phyloP scores from a whole-genome alignment of 2,888 invertebrate genomes.

The Nezara viridula region DNA sequence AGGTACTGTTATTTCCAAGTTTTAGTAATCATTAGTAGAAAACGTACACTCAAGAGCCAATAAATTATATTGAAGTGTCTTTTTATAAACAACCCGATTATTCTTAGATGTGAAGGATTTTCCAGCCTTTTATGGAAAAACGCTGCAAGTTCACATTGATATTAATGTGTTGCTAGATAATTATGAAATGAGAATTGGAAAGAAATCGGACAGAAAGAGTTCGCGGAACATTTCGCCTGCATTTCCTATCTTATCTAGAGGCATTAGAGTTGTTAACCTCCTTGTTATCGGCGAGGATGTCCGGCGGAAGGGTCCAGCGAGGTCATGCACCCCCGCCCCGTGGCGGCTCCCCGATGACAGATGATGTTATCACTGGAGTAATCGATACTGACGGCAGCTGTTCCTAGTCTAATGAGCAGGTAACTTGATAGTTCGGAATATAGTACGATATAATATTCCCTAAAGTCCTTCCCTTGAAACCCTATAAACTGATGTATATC shows the following conservation, averaged over 20 bases:
- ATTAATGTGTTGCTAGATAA: too few relatives aligned
- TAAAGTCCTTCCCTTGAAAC: too few relatives aligned
- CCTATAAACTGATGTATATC: too few relatives aligned
- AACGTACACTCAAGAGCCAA: too few relatives aligned
- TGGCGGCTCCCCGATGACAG: not conserved
- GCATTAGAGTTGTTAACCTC: constrained; percentile 45
- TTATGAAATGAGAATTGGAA: not conserved
- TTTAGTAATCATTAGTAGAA: too few relatives aligned
- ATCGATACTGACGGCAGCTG: constrained; percentile 34
- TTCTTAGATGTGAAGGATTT: too few relatives aligned
- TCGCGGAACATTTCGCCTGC: constrained; percentile 44
- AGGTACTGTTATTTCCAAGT: too few relatives aligned
- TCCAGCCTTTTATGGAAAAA: too few relatives aligned
- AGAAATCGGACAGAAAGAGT: not conserved
- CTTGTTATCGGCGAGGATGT: constrained; percentile 40
- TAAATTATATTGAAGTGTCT: too few relatives aligned
- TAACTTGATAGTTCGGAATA: not conserved
- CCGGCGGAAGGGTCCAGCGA: constrained; percentile 32
- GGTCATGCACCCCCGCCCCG: constrained; percentile 19
- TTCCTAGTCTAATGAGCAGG: not conserved
- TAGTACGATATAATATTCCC: too few relatives aligned
- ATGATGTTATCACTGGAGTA: not conserved
- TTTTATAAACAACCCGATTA: too few relatives aligned
- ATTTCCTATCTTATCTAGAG: constrained; percentile 2
- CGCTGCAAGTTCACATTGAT: not conserved